These are phyloP conservation scores for Phrynocephalus guinanensis DNA, from an alignment of 2,797 vertebrate species.

Conservation along the genomic window DNA sequence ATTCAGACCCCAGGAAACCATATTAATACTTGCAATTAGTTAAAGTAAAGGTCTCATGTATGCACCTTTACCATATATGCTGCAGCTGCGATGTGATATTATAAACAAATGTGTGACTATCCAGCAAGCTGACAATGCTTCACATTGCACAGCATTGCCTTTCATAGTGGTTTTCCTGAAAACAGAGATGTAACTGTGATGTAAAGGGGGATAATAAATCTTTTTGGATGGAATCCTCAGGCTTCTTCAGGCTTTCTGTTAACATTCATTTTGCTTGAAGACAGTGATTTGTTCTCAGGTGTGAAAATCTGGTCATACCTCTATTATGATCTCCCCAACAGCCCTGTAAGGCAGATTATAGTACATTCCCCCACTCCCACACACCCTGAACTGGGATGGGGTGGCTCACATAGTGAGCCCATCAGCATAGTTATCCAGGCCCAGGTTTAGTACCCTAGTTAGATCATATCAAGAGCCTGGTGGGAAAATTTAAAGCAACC, in stretches of 20 bases:
- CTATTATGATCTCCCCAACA: conserved; percentile 15
- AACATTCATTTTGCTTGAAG: neutral
- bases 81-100: conserved; percentile 75
- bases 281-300: neutral
- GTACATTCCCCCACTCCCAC: neutral
- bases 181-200: conserved; percentile 3
- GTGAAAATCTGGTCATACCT: neutral
- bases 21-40: neutral
- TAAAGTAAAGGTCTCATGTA: conserved; percentile 64
- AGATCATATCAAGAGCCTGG: neutral
- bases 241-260: conserved; percentile 51
- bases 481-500: conserved; percentile 35
- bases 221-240: conserved; percentile 44
- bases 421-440: conserved; percentile 2
- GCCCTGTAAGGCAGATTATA: conserved; percentile 4
- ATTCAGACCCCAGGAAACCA: conserved; percentile 8
- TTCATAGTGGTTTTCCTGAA: conserved; percentile 34
- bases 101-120: conserved; percentile 79
- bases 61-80: conserved; percentile 76
- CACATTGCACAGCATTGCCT: conserved; percentile 64
- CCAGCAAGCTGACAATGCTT: conserved; percentile 55
- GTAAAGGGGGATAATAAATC: neutral
- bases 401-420: conserved; percentile 15
- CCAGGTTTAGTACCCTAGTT: conserved; percentile 1
- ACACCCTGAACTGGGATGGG: neutral